Evolutionary conservation across 2,113 vertebrate species (phyloP), one percentile per base, ranked within the genome.

Genomic region (Gadus chalcogrammus): DNA sequence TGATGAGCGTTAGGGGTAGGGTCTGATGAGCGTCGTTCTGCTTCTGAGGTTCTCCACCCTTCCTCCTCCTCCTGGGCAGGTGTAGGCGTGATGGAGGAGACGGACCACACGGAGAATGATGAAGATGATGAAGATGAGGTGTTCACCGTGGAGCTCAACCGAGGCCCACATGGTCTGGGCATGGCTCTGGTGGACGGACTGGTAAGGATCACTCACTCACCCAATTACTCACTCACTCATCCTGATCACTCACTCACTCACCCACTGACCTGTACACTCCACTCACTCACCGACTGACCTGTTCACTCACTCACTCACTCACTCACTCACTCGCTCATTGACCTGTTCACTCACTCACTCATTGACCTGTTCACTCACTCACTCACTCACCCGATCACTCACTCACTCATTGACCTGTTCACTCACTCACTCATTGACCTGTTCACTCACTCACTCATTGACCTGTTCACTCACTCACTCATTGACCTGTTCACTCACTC

Each of bases 111-210:
- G 5, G 72, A 59, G 11, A 74, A 77, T 12, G 82, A 81, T 58
- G 61, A 12, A 5, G 89, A 84, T 4, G 84, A 83, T 2, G 15
- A 64, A 42, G 89, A 92, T 63, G 92, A 93, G 13, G 91, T 93
- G 65, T 92, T 93, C 71, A 83, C 80, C 0, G 91, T 93, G 66
- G 90, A 93, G 82, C 80, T 93, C 22, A 84, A 72, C n/a, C 79
- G 80, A 79, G 92, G 92, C 18, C 89, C 90, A 69, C 90, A 79
- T 7, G 93, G 92, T 7, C 89, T 93, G 0, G 93, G 93, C 7
- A 84, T 93, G 82, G 92, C 91, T 0, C 82, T 93, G 0, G 92
- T 93, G 13, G 93, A 93, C 4, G 93, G 93, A 59, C 84, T 70
- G 88, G 93, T 93, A 69, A 65, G 68, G 48, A 16, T 0, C 0